These are phyloP conservation scores for Geothlypis trichas DNA, from an alignment of 2,113 vertebrate species.

Conservation along the genomic window DNA sequence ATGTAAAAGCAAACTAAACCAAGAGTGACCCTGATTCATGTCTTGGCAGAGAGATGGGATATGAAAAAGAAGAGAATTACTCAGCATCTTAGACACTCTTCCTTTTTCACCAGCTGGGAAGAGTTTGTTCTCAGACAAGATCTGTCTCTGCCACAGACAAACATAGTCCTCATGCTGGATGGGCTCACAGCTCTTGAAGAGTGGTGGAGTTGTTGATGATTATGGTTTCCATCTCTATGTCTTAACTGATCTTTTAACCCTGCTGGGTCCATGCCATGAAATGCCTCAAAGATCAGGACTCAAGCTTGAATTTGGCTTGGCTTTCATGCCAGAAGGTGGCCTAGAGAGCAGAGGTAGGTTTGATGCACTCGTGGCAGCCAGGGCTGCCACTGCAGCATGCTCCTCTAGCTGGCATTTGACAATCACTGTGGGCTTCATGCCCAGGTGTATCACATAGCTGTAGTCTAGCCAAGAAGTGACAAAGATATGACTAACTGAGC, in stretches of 20 bases:
- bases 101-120: neutral
- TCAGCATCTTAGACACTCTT: neutral
- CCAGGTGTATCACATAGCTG: conserved; percentile 22
- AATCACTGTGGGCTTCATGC: conserved; percentile 34
- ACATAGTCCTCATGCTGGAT: neutral
- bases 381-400: neutral
- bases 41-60: neutral
- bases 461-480: conserved; percentile 34
- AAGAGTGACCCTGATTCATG: neutral
- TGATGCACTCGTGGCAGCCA: neutral
- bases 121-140: neutral
- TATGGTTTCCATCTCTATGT: neutral
- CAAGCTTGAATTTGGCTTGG: neutral
- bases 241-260: neutral
- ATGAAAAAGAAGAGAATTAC: neutral
- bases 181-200: neutral
- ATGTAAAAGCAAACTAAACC: neutral
- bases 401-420: conserved; percentile 8
- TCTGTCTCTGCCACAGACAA: neutral
- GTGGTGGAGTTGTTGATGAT: neutral
- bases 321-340: neutral
- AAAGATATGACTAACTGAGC: conserved; percentile 9
- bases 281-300: neutral
- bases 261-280: neutral
- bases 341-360: neutral